phyloP scores from a whole-genome alignment of 2,888 invertebrate genomes.

The Drosophila dives region DNA sequence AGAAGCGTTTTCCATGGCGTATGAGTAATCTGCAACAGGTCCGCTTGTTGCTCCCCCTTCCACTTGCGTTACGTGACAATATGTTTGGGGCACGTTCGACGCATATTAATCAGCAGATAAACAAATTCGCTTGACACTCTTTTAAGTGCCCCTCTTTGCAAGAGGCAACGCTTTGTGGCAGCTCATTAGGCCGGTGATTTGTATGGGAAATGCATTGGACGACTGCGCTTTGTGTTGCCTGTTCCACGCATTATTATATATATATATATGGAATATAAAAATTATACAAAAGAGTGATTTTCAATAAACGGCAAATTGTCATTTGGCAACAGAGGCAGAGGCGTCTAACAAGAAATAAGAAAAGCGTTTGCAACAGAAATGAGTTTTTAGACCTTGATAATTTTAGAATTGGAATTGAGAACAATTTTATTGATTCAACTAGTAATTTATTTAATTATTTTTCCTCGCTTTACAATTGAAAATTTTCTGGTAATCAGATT shows the following conservation, averaged over 20 bases:
- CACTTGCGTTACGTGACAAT: constrained; percentile 68
- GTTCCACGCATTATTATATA: constrained; percentile 24
- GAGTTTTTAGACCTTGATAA: background rate
- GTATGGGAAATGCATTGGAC: constrained; percentile 54
- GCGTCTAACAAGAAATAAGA: constrained; percentile 3
- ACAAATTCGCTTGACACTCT: constrained; percentile 50
- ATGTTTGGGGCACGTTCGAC: constrained; percentile 63
- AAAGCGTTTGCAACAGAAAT: background rate
- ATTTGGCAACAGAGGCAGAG: background rate
- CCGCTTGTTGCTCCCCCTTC: background rate
- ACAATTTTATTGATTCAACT: background rate
- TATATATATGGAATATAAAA: background rate
- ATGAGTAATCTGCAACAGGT: constrained; percentile 48
- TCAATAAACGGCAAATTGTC: background rate
- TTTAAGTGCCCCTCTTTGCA: constrained; percentile 6
- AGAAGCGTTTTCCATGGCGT: constrained; percentile 36
- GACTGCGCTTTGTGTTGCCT: constrained; percentile 4
- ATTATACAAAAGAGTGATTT: background rate
- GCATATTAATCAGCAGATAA: constrained; percentile 61
- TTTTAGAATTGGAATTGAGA: background rate
- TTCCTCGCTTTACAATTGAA: background rate
- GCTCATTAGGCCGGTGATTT: constrained; percentile 59
- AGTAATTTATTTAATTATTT: background rate
- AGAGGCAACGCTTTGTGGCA: constrained; percentile 10
- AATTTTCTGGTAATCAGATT: background rate